Conservation (phyloP, 1,140 invertebrate genomes). For the Teleogryllus occipitalis region DNA sequence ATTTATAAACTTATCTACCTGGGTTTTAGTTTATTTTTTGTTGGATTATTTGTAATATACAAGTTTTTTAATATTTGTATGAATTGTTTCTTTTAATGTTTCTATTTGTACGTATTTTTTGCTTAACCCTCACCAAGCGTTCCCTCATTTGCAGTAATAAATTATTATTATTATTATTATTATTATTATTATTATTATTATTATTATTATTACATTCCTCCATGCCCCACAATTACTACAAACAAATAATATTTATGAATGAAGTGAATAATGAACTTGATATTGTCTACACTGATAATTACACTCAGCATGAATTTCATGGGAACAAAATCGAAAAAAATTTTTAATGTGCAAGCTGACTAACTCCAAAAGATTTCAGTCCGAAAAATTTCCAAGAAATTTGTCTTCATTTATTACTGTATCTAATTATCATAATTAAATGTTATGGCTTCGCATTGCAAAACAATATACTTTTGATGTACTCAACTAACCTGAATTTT, state of each 20-base stretch:
- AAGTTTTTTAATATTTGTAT: too few species aligned
- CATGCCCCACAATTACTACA: not conserved
- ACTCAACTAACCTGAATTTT: conserved; percentile 1
- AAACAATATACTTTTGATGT: not conserved
- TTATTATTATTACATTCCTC: too few species aligned
- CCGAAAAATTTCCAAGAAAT: not conserved
- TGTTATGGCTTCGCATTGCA: not conserved
- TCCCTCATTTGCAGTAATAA: too few species aligned
- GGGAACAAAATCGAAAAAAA: not conserved
- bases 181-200: too few species aligned
- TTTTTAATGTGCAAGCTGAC: not conserved
- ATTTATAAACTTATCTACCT: too few species aligned
- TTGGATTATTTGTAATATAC: too few species aligned
- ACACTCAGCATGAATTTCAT: not conserved
- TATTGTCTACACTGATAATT: not conserved
- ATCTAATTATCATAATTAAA: not conserved
- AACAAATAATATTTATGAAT: not conserved
- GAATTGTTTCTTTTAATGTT: too few species aligned
- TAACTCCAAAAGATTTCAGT: conserved; percentile 3
- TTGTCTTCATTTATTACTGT: not conserved
- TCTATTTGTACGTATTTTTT: too few species aligned
- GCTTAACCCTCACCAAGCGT: too few species aligned
- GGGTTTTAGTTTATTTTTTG: too few species aligned
- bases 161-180: too few species aligned
- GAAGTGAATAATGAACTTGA: not conserved